Conservation (phyloP, 1,140 invertebrate genomes). For the Charaxes varanes region DNA sequence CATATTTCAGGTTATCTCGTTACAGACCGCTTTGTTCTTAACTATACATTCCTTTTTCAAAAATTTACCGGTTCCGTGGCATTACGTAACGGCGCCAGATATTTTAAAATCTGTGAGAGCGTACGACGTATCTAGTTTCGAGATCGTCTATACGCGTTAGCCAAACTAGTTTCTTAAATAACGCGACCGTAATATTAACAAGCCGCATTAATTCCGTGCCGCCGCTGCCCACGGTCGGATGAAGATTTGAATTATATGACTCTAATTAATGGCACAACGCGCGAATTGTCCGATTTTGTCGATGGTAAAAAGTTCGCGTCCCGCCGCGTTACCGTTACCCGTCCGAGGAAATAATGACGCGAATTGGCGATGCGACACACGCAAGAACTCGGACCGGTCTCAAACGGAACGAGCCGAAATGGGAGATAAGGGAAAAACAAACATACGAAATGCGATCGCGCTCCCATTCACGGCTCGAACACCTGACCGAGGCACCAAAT, state of each 20-base stretch:
- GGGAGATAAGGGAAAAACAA: constrained; percentile 47
- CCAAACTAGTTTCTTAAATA: constrained; percentile 21
- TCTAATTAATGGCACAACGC: constrained; percentile 32
- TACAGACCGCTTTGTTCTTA: constrained; percentile 33
- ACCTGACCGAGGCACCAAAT: constrained; percentile 24
- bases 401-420: constrained; percentile 39
- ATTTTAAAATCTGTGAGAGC: constrained; percentile 50
- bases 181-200: constrained; percentile 25
- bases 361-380: constrained; percentile 46
- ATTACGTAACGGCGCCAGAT: constrained; percentile 29
- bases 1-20: constrained; percentile 53
- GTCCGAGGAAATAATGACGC: constrained; percentile 35
- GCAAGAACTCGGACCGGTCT: constrained; percentile 45
- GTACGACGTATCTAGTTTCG: constrained; percentile 13
- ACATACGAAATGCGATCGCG: constrained; percentile 32
- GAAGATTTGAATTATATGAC: constrained; percentile 37
- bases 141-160: constrained; percentile 4
- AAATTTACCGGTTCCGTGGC: constrained; percentile 36
- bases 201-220: constrained; percentile 38
- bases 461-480: constrained; percentile 34
- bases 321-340: constrained; percentile 39
- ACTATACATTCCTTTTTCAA: constrained; percentile 30
- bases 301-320: constrained; percentile 33
- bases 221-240: constrained; percentile 22
- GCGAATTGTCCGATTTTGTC: constrained; percentile 26